A percentile compares a stretch with the other conserved stretches of the same genome.
Evolutionary conservation across 2,113 vertebrate species (phyloP).

Genomic region (Tachysurus vachellii): DNA sequence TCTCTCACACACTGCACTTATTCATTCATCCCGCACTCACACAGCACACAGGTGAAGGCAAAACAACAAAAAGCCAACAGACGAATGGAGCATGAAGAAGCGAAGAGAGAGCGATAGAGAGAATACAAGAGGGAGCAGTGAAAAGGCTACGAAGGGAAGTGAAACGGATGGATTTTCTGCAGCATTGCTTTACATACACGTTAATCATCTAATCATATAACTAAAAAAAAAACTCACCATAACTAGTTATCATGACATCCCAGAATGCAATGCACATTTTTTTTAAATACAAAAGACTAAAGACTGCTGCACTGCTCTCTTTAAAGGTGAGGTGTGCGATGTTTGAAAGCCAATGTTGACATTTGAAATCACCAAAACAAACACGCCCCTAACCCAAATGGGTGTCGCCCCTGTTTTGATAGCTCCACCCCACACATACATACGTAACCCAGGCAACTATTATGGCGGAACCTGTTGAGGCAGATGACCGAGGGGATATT

Average conservation of each 20-base stretch:
- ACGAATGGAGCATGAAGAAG: background rate
- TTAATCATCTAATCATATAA: background rate
- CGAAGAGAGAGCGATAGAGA: background rate
- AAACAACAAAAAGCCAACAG: background rate
- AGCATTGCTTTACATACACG: background rate
- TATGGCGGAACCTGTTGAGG: too few species aligned
- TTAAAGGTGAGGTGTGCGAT: background rate
- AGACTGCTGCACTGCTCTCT: background rate
- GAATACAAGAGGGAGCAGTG: background rate
- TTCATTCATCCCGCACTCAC: conserved; percentile 13
- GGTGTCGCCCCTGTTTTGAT: too few species aligned
- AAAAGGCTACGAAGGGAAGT: background rate
- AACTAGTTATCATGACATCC: background rate
- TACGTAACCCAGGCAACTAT: too few species aligned
- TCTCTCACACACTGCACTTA: conserved; percentile 7
- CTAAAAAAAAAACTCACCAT: background rate
- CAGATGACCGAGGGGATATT: too few species aligned
- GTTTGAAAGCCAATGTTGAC: too few species aligned
- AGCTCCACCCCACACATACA: too few species aligned
- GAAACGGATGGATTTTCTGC: background rate
- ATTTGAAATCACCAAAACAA: too few species aligned
- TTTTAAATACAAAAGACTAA: too few species aligned
- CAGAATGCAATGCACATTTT: background rate
- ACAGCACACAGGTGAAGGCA: background rate
- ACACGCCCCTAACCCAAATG: too few species aligned